These are phyloP conservation scores for Yasuhikotakia modesta DNA, from an alignment of 2,797 vertebrate genomes.

Conservation along the genomic window DNA sequence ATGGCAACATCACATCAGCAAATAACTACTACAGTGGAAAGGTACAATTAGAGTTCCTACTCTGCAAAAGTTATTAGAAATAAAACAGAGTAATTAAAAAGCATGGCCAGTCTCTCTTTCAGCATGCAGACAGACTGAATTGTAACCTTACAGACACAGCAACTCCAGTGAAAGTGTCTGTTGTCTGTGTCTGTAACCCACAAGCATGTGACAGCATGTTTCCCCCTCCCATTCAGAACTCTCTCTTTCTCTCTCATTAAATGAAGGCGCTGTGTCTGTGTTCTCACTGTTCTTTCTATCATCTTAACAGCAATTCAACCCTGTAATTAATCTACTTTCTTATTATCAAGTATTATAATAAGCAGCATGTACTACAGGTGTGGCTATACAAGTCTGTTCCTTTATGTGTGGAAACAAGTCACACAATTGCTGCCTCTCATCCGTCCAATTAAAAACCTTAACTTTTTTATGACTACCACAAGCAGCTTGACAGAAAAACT, in stretches of 20 bases:
- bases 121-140: background rate
- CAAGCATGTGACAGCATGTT: slow-evolving; percentile 38
- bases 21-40: background rate
- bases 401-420: slow-evolving; percentile 30
- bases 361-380: slow-evolving; percentile 22
- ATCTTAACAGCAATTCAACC: slow-evolving; percentile 32
- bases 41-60: too few species aligned
- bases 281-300: slow-evolving; percentile 27
- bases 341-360: slow-evolving; percentile 15
- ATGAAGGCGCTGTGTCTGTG: slow-evolving; percentile 3
- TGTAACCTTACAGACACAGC: slow-evolving; percentile 28
- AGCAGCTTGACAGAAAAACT: slow-evolving; percentile 1
- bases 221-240: slow-evolving; percentile 35
- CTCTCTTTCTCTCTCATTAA: slow-evolving; percentile 27
- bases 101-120: background rate
- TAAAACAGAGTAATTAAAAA: background rate
- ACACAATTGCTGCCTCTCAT: slow-evolving; percentile 13
- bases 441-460: slow-evolving; percentile 9
- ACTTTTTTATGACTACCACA: background rate
- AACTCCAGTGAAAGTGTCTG: slow-evolving; percentile 22
- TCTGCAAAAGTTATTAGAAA: background rate
- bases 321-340: slow-evolving; percentile 2
- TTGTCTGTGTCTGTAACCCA: slow-evolving; percentile 30
- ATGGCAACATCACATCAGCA: slow-evolving; percentile 31
- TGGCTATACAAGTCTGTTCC: background rate